A percentile compares a stretch with the other conserved stretches of the same genome.
Conservation (phyloP, 2,797 vertebrate species). For the Etheostoma nigrum region DNA sequence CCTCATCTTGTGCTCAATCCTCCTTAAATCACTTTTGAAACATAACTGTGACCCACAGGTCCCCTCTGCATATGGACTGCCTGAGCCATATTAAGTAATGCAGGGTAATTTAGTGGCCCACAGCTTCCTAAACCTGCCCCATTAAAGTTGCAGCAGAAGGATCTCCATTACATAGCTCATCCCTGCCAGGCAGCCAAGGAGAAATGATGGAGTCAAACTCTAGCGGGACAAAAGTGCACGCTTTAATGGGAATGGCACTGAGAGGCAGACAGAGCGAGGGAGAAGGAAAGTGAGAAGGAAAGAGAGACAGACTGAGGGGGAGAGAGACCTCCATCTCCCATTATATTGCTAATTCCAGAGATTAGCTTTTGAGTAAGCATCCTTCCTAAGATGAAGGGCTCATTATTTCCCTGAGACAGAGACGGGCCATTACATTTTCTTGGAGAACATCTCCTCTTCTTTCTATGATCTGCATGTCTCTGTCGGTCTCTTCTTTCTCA, state of each 20-base stretch:
- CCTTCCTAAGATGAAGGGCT: conserved; percentile 78
- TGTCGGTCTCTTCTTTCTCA: conserved; percentile 20
- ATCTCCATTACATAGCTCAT: conserved; percentile 74
- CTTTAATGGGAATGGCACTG: conserved; percentile 72
- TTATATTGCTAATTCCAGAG: conserved; percentile 76
- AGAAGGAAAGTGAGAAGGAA: conserved; percentile 24
- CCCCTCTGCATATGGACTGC: conserved; percentile 61
- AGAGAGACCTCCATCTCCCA: conserved; percentile 67
- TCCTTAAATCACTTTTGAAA: conserved; percentile 65
- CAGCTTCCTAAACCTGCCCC: conserved; percentile 69
- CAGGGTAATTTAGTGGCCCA: conserved; percentile 70
- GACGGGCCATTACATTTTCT: conserved; percentile 64
- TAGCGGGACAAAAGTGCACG: conserved; percentile 60
- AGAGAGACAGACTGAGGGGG: conserved; percentile 47
- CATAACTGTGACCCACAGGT: conserved; percentile 63
- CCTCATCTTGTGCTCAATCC: conserved; percentile 61
- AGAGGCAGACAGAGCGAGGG: conserved; percentile 65
- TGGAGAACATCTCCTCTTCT: conserved; percentile 49
- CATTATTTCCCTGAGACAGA: conserved; percentile 78
- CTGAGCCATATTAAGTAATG: conserved; percentile 59
- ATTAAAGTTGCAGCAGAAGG: conserved; percentile 75
- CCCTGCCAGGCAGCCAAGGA: conserved; percentile 64
- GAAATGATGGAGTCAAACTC: conserved; percentile 75
- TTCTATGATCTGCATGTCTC: conserved; percentile 35
- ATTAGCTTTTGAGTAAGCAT: conserved; percentile 75